Evolutionary conservation across 2,888 invertebrate species (phyloP).

Genomic region (Coenonympha glycerion): DNA sequence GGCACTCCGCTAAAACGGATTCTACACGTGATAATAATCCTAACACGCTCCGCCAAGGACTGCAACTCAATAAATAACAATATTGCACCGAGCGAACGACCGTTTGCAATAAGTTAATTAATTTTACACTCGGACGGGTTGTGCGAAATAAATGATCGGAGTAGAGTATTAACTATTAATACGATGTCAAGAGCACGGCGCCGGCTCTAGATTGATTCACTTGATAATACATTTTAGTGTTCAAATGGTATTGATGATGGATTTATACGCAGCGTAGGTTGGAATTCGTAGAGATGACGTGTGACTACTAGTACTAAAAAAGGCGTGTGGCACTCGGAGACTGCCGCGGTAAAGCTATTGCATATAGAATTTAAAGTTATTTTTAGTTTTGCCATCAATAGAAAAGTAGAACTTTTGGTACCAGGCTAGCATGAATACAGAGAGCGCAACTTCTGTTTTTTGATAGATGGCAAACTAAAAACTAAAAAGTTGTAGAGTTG

Average conservation of each 20-base stretch:
- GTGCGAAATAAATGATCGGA: constrained; percentile 27
- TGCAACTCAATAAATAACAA: constrained; percentile 13
- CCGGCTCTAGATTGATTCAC: constrained; percentile 13
- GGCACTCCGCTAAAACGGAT: neutral
- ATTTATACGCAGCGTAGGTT: no score
- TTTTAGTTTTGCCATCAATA: no score
- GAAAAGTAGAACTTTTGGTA: no score
- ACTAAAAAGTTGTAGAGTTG: no score
- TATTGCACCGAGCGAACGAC: constrained; percentile 13
- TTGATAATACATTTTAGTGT: neutral
- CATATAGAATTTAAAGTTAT: no score
- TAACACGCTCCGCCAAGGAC: neutral
- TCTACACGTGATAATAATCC: neutral
- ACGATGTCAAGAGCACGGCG: constrained; percentile 29
- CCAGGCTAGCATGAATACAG: no score
- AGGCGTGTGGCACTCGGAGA: neutral
- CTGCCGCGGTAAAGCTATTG: no score
- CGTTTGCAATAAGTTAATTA: constrained; percentile 23
- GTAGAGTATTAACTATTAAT: constrained; percentile 22
- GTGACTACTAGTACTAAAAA: neutral
- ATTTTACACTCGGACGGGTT: constrained; percentile 22
- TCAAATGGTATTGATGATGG: constrained; percentile 2
- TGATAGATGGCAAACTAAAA: no score
- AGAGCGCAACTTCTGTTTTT: no score
- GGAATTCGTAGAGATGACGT: neutral